Base-by-base conservation (phyloP, 2,113 vertebrate species). In the Sigmodon hispidus region DNA sequence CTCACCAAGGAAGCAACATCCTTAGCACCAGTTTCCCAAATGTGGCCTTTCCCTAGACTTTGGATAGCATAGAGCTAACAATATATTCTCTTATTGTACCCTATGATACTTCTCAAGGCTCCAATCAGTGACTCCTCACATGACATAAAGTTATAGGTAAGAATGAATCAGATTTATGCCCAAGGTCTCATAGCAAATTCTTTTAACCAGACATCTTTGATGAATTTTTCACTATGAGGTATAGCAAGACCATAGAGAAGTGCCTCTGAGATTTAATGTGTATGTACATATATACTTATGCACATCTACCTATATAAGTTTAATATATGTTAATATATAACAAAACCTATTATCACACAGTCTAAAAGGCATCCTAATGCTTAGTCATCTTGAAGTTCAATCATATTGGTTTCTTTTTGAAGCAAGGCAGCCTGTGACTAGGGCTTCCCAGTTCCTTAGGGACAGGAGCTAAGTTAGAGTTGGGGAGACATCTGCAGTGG, bases 1-100 rank as follows among this genome's bases (percentile, higher is more conserved):
- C 29, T 1, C 4, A 61, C 22, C 2, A 0, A 3, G 31, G 31
- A n/a, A n/a, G 13, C 55, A 59, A 4, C n/a, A 83, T 83, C 80
- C 7, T 43, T 16, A 43, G 13, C 24, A 61, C 55, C 40, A 29
- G 24, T 29, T 29, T 7, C 21, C 16, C 40, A 43, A 57, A 43
- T 0, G 3, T 15, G 5, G 57, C 10, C 5, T 63, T 34, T 50
- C 29, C 69, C 43, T 29, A 45, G 52, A 13, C 17, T n/a, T 36
- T 3, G 13, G 67, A 12, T 3, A 50, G 5, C 17, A 4, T 13
- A 11, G 36, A 69, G 6, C 43, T n/a, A 21, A 34, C 0, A 8
- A 0, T 16, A 12, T 55, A 80, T 26, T 40, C 67, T 48, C 11
- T 26, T 31, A 12, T 29, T 24, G 16, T 1, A 9, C 1, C 17